These are phyloP conservation scores for Lordiphosa stackelbergi DNA, from an alignment of 1,140 invertebrate genomes.

Conservation along the genomic window DNA sequence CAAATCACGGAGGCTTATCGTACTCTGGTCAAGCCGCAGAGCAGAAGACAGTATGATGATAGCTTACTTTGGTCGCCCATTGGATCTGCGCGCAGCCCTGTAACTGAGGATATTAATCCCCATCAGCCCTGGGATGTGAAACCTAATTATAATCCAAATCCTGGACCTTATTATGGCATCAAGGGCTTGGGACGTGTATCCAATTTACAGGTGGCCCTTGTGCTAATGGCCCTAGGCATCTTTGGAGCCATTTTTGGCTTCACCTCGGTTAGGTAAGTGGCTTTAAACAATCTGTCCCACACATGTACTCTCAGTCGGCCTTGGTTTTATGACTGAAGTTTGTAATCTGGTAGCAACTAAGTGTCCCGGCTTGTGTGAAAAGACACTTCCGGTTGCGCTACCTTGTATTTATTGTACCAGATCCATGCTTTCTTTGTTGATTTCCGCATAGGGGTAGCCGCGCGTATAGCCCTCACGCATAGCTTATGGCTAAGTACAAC, in stretches of 20 bases:
- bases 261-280: slow-evolving; percentile 80
- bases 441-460: too few relatives aligned
- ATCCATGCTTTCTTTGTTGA: too few relatives aligned
- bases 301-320: too few relatives aligned
- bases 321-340: too few relatives aligned
- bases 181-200: slow-evolving; percentile 79
- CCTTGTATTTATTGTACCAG: too few relatives aligned
- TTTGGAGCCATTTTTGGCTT: slow-evolving; percentile 79
- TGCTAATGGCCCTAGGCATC: slow-evolving; percentile 78
- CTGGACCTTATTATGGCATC: slow-evolving; percentile 80
- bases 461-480: too few relatives aligned
- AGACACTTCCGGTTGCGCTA: too few relatives aligned
- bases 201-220: slow-evolving; percentile 79
- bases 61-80: slow-evolving; percentile 45
- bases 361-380: too few relatives aligned
- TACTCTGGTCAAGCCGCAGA: slow-evolving; percentile 79
- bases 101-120: slow-evolving; percentile 13
- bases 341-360: too few relatives aligned
- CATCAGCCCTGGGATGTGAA: slow-evolving; percentile 64
- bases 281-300: too few relatives aligned
- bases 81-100: slow-evolving; percentile 16
- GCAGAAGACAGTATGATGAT: slow-evolving; percentile 80
- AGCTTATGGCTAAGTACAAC: too few relatives aligned
- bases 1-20: slow-evolving; percentile 82
- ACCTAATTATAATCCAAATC: slow-evolving; percentile 60